Percentiles rank a stretch among this genome's conserved stretches.
Conservation (phyloP, 2,888 invertebrate genomes). For the Gastrophysa polygoni region DNA sequence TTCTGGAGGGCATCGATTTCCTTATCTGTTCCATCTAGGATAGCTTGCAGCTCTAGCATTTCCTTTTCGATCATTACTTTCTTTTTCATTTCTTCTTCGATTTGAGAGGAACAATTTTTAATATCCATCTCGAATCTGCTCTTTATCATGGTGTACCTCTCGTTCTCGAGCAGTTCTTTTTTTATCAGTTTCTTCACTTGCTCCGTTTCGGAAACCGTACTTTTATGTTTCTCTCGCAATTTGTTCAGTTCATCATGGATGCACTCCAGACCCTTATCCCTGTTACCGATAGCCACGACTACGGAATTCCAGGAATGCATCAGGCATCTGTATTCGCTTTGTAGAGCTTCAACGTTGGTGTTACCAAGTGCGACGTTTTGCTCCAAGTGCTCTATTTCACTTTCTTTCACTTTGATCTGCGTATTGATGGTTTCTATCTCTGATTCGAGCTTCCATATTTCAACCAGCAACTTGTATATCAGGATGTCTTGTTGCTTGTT, state of each 20-base stretch:
- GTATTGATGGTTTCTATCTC: constrained; percentile 68
- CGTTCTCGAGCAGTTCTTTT: constrained; percentile 72
- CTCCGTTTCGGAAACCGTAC: constrained; percentile 62
- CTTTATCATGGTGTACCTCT: constrained; percentile 66
- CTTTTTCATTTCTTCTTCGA: constrained; percentile 62
- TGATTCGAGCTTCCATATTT: constrained; percentile 72
- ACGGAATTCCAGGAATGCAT: constrained; percentile 78
- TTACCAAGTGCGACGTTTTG: constrained; percentile 71
- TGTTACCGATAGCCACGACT: constrained; percentile 70
- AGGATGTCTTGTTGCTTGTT: constrained; percentile 62
- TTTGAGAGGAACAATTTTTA: constrained; percentile 57
- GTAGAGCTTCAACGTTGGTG: constrained; percentile 73
- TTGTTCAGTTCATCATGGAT: constrained; percentile 62
- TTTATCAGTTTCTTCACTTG: constrained; percentile 69
- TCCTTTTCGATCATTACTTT: constrained; percentile 61
- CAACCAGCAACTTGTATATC: constrained; percentile 70
- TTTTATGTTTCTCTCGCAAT: constrained; percentile 56
- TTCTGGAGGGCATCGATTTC: constrained; percentile 64
- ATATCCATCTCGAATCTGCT: constrained; percentile 66
- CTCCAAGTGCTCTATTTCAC: constrained; percentile 65
- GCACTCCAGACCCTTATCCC: constrained; percentile 70
- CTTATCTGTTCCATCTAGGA: constrained; percentile 60
- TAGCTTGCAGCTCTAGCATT: constrained; percentile 63
- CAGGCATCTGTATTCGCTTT: constrained; percentile 72
- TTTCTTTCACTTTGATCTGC: constrained; percentile 69